Evolutionary conservation across 1,140 invertebrate species (phyloP).

Genomic region (Camponotus floridanus): DNA sequence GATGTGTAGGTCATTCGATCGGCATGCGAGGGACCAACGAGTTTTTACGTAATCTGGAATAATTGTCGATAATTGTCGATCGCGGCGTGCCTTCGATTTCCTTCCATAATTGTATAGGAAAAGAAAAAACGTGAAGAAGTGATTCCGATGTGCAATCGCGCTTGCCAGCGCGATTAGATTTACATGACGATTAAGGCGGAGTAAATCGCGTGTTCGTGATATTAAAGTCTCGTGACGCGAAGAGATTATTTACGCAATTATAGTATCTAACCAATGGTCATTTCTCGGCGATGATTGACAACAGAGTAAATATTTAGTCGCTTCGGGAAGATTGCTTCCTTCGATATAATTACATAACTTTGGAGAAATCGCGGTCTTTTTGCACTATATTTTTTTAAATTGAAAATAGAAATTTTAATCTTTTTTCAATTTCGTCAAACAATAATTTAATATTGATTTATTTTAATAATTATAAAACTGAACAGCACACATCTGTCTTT

Average conservation of each 20-base stretch:
- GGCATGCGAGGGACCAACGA: constrained; percentile 67
- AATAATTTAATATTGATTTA: too few species aligned
- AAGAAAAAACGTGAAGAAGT: not conserved
- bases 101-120: not conserved
- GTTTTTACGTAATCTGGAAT: constrained; percentile 79
- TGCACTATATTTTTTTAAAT: not conserved
- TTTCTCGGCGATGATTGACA: constrained; percentile 22
- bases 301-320: not conserved
- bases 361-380: constrained; percentile 21
- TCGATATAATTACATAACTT: constrained; percentile 11
- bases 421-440: too few species aligned
- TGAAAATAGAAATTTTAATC: not conserved
- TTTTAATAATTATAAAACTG: too few species aligned
- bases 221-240: not conserved
- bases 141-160: not conserved
- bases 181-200: constrained; percentile 16
- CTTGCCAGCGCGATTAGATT: not conserved
- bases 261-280: constrained; percentile 32
- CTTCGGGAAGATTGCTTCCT: not conserved
- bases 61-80: constrained; percentile 60
- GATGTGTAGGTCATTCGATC: constrained; percentile 71
- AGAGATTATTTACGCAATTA: constrained; percentile 24
- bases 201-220: constrained; percentile 11
- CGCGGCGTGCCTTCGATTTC: not conserved
- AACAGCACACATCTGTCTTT: too few species aligned